Base-by-base conservation (phyloP, 2,888 invertebrate species). In the Azorinus chamasolen region DNA sequence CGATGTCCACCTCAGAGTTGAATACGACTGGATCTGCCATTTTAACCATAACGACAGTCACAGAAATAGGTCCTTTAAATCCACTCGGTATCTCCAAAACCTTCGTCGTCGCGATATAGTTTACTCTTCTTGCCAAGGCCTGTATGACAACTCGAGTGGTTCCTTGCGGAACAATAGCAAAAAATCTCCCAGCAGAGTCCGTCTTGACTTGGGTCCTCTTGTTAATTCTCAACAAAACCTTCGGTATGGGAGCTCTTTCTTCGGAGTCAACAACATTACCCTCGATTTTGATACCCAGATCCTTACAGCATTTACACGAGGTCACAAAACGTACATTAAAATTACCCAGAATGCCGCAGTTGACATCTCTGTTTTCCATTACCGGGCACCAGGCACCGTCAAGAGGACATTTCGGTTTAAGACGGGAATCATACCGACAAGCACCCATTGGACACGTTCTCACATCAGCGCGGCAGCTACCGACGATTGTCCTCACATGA, bases 31-130 rank as follows among this genome's bases (percentile, higher is more conserved):
- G 48, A 14, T 25, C 46, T 12, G 66, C 59, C 32, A 32, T 61
- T 61, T 61, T 61, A 14, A 66, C 25, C 59, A 73, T 55, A 6
- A 24, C 16, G 1, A 65, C 27, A 45, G 24, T 39, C 12, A 61
- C 59, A 10, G 53, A 22, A 16, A 72, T 32, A 6, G 73, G 65
- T 12, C 61, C 73, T 16, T 41, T 37, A 32, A 66, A 61, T 18
- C 53, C 39, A 12, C 14, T 22, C 1, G 61, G 61, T 22, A 72
- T 58, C 14, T 72, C 59, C 8, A 65, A 8, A 22, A 53, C n/a
- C 25, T 65, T 63, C 5, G 18, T 18, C 6, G n/a, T n/a, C n/a
- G n/a, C n/a, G n/a, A n/a, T n/a, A n/a, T n/a, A n/a, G n/a, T n/a
- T n/a, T n/a, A n/a, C 16, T 24, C 24, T 22, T 3, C 4, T 5